Evolutionary conservation across 2,113 vertebrate genomes (phyloP), one percentile per base, ranked within the genome.

Genomic region (Furnarius figulus): DNA sequence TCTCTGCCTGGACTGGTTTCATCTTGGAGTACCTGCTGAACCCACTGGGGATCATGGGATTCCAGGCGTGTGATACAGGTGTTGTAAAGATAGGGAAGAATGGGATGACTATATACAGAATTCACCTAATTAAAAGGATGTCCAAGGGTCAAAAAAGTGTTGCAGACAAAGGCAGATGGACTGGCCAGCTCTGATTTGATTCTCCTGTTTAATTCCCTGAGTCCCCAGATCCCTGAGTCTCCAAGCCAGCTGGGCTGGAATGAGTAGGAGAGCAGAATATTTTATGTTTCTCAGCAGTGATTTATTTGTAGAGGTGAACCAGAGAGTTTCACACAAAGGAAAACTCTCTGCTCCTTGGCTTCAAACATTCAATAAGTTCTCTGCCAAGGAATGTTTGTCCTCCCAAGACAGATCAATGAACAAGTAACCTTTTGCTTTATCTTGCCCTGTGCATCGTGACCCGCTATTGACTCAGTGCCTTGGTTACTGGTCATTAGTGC

Each of bases 291-390:
- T 90, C 52, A 85, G 85, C 42, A 39, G 47, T 90, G 79, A 94
- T 96, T 90, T 90, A 94, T 96, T 95, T 82, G 92, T 80, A 86
- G 87, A 96, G 96, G 90, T 97, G 90, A 95, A 93, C 73, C 46
- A 81, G 92, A 93, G 92, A 92, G 40, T 42, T 42, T 42, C 40
- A 42, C 40, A 42, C 40, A 42, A 42, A 42, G 40, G 14, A 42
- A 42, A 42, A 42, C 15, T 42, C 40, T 42, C 92, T 92, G 59
- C 82, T 88, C 65, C 44, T 96, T 96, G 95, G 82, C 93, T 84
- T 90, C 49, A 81, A 56, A 49, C 1, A 0, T 86, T 84, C 37
- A 37, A 10, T 94, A 72, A 84, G 27, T 85, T 90, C 52, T 75
- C 62, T 9, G 9, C 90, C 88, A 93, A 93, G 83, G 90, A 95